Evolutionary conservation across 2,888 invertebrate genomes (phyloP).

Genomic region (Xestia ashworthii): DNA sequence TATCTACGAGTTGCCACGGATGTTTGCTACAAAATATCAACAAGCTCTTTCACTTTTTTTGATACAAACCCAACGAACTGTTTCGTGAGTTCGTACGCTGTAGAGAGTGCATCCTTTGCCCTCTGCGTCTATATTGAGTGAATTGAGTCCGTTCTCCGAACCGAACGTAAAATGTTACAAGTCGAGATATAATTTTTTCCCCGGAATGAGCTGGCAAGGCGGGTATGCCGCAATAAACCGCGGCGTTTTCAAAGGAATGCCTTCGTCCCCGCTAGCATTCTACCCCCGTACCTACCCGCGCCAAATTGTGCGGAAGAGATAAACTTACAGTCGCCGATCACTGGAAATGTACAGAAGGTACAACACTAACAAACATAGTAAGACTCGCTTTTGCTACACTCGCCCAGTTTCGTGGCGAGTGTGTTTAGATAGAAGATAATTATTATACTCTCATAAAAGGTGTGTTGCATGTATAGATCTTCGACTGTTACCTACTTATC

Average conservation of each 20-base stretch:
- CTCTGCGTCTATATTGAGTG: neutral
- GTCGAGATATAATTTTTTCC: constrained; percentile 34
- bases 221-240: constrained; percentile 60
- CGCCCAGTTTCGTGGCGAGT: no score
- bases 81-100: neutral
- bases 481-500: neutral
- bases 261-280: constrained; percentile 16
- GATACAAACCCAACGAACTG: constrained; percentile 7
- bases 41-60: neutral
- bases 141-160: constrained; percentile 8
- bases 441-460: neutral
- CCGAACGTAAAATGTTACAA: constrained; percentile 30
- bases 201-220: constrained; percentile 43
- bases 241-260: constrained; percentile 57
- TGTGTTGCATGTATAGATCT: neutral
- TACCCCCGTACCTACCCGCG: constrained; percentile 30
- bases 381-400: neutral
- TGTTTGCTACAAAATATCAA: constrained; percentile 1
- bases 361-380: neutral
- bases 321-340: constrained; percentile 59
- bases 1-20: neutral
- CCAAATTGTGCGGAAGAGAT: constrained; percentile 78
- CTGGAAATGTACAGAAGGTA: constrained; percentile 29
- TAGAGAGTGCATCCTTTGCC: constrained; percentile 34
- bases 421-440: neutral